phyloP scores from a whole-genome alignment of 64 coral and sea anemone species.

The Pocillopora verrucosa region DNA sequence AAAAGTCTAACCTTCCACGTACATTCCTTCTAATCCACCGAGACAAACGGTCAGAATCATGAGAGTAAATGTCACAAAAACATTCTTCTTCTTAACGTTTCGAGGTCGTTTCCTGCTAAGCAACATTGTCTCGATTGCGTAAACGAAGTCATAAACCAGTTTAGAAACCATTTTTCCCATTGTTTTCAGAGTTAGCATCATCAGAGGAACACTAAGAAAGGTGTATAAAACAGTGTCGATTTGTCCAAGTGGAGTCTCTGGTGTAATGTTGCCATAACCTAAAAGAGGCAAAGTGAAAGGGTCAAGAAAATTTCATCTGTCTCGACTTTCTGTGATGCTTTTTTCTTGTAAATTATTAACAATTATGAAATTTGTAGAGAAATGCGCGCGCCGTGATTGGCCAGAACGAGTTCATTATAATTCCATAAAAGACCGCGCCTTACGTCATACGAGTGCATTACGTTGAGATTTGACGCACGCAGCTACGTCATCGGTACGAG shows the following conservation, averaged over 20 bases:
- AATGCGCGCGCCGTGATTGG: no score
- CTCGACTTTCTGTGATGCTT: no score
- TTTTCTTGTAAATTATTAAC: no score
- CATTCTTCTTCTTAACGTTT: slow-evolving; percentile 16
- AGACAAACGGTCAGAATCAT: slow-evolving; percentile 28
- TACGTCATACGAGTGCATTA: no score
- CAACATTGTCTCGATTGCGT: background rate
- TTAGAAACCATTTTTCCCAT: slow-evolving; percentile 34
- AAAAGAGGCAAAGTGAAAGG: no score
- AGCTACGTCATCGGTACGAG: no score
- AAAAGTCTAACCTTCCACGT: slow-evolving; percentile 42
- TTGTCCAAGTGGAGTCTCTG: slow-evolving; percentile 49
- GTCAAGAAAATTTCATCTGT: no score
- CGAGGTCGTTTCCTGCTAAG: background rate
- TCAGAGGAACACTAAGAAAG: slow-evolving; percentile 37
- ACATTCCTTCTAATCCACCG: background rate
- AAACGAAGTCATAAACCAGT: background rate
- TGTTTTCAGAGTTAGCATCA: slow-evolving; percentile 20
- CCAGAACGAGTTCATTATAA: no score
- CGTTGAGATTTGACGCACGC: no score
- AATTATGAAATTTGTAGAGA: no score
- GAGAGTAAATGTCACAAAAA: slow-evolving; percentile 26
- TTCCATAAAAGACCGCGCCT: no score
- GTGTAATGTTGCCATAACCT: slow-evolving; percentile 55
- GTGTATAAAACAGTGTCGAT: slow-evolving; percentile 32